Percentiles rank a stretch among this genome's conserved stretches.
phyloP scores from a whole-genome alignment of 2,113 vertebrate genomes.

The Paramormyrops kingsleyae region DNA sequence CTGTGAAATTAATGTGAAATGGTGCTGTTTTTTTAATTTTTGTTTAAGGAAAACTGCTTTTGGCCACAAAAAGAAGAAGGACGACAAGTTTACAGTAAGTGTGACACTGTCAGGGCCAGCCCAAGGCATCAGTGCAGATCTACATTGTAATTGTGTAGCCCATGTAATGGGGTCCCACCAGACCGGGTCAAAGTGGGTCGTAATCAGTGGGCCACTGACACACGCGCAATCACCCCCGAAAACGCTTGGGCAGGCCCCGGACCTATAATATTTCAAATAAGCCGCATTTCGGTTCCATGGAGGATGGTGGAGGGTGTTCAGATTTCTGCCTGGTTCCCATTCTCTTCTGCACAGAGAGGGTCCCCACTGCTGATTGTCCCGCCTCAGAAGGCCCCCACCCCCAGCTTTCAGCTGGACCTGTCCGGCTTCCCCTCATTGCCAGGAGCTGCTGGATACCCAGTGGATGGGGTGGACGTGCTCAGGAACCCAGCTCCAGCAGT shows the following conservation, averaged over 20 bases:
- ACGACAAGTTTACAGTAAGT: constrained; percentile 73
- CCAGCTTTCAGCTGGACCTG: constrained; percentile 74
- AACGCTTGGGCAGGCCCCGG: background rate
- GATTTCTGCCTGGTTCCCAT: background rate
- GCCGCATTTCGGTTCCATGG: background rate
- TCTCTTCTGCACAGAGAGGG: constrained; percentile 54
- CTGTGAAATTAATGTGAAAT: background rate
- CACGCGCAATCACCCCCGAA: background rate
- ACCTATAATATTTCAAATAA: background rate
- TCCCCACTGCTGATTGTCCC: constrained; percentile 65
- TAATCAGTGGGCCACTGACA: background rate
- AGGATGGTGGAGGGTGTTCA: background rate
- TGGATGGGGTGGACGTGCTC: constrained; percentile 66
- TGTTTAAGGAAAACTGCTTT: constrained; percentile 68
- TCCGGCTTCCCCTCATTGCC: constrained; percentile 80
- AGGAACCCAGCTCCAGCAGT: constrained; percentile 45
- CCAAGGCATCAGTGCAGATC: background rate
- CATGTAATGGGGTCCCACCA: background rate
- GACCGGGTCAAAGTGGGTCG: background rate
- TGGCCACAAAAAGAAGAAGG: constrained; percentile 67
- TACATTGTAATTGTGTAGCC: background rate
- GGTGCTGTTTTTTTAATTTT: background rate
- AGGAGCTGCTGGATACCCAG: constrained; percentile 70
- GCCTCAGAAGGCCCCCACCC: constrained; percentile 63
- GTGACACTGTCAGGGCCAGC: background rate